A percentile compares a stretch with the other conserved stretches of the same genome.
These are phyloP conservation scores for Sebastes ruberrimus DNA, from an alignment of 2,797 vertebrate genomes.

Conservation along the genomic window DNA sequence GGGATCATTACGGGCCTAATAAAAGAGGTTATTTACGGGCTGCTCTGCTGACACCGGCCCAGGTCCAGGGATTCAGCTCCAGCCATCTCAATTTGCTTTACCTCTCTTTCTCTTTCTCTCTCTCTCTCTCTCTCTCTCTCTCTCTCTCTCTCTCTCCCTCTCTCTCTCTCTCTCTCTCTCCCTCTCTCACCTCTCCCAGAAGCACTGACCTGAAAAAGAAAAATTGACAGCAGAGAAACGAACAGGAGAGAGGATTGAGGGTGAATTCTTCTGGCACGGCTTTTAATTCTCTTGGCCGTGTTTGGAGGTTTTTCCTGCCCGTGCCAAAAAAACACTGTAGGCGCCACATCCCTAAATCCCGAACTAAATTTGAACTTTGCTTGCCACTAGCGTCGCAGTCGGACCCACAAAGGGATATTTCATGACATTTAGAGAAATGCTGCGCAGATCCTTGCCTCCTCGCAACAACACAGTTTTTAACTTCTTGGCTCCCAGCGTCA, in stretches of 20 bases:
- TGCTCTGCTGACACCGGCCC: slow-evolving; percentile 78
- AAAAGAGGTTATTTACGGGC: slow-evolving; percentile 84
- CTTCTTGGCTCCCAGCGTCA: slow-evolving; percentile 10
- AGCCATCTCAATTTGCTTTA: slow-evolving; percentile 81
- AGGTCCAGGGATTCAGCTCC: slow-evolving; percentile 72
- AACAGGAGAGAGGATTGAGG: slow-evolving; percentile 66
- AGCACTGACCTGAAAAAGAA: slow-evolving; percentile 82
- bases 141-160: not conserved
- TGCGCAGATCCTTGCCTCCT: not conserved
- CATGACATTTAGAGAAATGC: slow-evolving; percentile 67
- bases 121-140: slow-evolving; percentile 16
- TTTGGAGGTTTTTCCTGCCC: slow-evolving; percentile 55
- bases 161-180: not conserved
- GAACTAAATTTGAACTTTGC: slow-evolving; percentile 62
- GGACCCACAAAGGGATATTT: slow-evolving; percentile 57
- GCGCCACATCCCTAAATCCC: slow-evolving; percentile 56
- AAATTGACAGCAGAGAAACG: slow-evolving; percentile 79
- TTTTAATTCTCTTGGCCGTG: slow-evolving; percentile 68
- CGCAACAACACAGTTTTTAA: slow-evolving; percentile 19
- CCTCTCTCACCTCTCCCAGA: slow-evolving; percentile 71
- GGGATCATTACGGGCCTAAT: slow-evolving; percentile 86
- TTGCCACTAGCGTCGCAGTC: slow-evolving; percentile 28
- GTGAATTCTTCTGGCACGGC: slow-evolving; percentile 67
- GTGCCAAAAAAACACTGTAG: slow-evolving; percentile 26
- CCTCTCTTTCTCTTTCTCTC: slow-evolving; percentile 32